Evolutionary conservation across 2,113 vertebrate genomes (phyloP).

Genomic region (Centropristis striata): DNA sequence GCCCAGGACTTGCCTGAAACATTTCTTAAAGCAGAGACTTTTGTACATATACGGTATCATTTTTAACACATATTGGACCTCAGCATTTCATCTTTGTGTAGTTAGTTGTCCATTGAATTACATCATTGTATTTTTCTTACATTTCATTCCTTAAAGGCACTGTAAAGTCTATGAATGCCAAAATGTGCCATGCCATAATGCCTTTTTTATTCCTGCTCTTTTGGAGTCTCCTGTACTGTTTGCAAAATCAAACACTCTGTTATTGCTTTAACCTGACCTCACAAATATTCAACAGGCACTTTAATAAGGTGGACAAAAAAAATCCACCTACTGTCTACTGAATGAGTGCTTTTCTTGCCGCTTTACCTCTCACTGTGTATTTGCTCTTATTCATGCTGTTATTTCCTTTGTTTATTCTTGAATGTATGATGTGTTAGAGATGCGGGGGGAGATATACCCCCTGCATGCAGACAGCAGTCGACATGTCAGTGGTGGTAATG

Average conservation of each 20-base stretch:
- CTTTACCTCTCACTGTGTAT: constrained; percentile 47
- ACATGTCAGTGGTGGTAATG: constrained; percentile 39
- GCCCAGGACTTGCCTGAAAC: constrained; percentile 61
- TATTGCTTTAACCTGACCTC: constrained; percentile 66
- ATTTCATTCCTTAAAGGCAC: constrained; percentile 54
- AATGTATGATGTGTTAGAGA: constrained; percentile 37
- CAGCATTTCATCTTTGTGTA: constrained; percentile 48
- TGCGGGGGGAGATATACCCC: constrained; percentile 29
- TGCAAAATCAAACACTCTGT: constrained; percentile 58
- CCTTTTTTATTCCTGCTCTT: constrained; percentile 71
- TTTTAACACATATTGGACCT: constrained; percentile 63
- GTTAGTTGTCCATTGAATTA: constrained; percentile 21
- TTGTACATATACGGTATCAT: constrained; percentile 46
- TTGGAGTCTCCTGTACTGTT: constrained; percentile 57
- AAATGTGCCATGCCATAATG: constrained; percentile 82
- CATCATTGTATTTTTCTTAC: constrained; percentile 36
- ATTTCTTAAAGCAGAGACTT: constrained; percentile 63
- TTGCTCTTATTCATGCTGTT: constrained; percentile 31
- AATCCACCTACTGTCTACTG: constrained; percentile 32
- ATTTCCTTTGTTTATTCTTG: constrained; percentile 41
- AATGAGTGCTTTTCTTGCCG: constrained; percentile 59
- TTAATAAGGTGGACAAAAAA: constrained; percentile 61
- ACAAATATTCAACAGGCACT: constrained; percentile 73
- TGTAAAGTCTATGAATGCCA: constrained; percentile 70
- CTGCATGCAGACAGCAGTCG: constrained; percentile 21